phyloP scores from a whole-genome alignment of 2,888 invertebrate genomes.

The Mayetiola destructor region DNA sequence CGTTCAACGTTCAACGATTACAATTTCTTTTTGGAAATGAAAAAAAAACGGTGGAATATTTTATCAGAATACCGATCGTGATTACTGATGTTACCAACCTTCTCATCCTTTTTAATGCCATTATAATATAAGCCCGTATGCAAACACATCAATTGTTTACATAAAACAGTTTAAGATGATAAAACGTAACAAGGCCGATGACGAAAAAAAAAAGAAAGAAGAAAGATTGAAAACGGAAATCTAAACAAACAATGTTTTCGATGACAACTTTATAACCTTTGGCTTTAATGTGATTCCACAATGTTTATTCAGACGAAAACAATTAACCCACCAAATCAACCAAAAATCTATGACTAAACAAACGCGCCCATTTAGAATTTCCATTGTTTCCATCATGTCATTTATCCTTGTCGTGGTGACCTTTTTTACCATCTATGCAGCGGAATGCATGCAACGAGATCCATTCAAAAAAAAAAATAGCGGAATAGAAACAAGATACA shows the following conservation, averaged over 20 bases:
- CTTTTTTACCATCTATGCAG: no score
- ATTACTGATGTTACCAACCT: no score
- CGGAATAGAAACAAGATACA: no score
- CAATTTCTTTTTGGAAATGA: no score
- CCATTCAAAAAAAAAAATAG: background rate
- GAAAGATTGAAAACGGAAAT: no score
- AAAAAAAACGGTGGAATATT: no score
- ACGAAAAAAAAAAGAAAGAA: no score
- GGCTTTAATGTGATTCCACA: background rate
- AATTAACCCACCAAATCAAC: constrained; percentile 13
- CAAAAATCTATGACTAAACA: constrained; percentile 7
- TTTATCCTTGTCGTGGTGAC: background rate
- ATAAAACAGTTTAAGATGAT: constrained; percentile 4
- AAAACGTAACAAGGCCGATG: constrained; percentile 9
- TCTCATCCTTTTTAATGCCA: no score
- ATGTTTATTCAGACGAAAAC: constrained; percentile 9
- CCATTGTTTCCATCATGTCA: background rate
- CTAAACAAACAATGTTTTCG: constrained; percentile 7
- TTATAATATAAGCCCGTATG: background rate
- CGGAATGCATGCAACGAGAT: no score
- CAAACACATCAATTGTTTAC: constrained; percentile 5
- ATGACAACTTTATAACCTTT: constrained; percentile 12
- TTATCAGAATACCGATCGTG: no score
- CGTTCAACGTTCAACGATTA: no score
- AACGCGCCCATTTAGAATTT: background rate